Conservation (phyloP, 2,888 invertebrate species). For the Argyra leucocephala region DNA sequence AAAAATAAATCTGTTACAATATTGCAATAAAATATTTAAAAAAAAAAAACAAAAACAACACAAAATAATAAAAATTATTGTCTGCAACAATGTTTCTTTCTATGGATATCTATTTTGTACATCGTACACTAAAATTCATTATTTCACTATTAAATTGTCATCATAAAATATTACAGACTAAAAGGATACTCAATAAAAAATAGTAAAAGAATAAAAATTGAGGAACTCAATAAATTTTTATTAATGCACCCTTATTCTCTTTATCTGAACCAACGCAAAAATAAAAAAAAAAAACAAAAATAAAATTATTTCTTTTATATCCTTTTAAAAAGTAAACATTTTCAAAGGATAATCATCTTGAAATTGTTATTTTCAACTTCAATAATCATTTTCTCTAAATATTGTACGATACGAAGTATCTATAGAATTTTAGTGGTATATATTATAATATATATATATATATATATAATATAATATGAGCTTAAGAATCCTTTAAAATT, state of each 20-base stretch:
- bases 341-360: conserved; percentile 1
- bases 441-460: too few relatives aligned
- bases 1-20: too few relatives aligned
- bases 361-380: conserved; percentile 2
- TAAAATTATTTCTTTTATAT: neutral
- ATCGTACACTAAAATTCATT: too few relatives aligned
- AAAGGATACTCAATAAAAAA: neutral
- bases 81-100: neutral
- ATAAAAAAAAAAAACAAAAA: too few relatives aligned
- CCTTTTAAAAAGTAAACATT: neutral
- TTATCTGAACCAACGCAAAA: neutral
- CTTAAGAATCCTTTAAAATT: too few relatives aligned
- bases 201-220: neutral
- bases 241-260: neutral
- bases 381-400: neutral
- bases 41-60: too few relatives aligned
- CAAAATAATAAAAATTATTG: neutral
- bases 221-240: neutral
- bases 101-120: too few relatives aligned
- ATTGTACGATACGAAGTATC: too few relatives aligned
- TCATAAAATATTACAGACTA: neutral
- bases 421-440: too few relatives aligned
- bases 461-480: too few relatives aligned
- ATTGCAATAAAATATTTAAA: too few relatives aligned
- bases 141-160: neutral